These are phyloP conservation scores for Spea hammondii DNA, from an alignment of 2,797 vertebrate species.

Conservation along the genomic window DNA sequence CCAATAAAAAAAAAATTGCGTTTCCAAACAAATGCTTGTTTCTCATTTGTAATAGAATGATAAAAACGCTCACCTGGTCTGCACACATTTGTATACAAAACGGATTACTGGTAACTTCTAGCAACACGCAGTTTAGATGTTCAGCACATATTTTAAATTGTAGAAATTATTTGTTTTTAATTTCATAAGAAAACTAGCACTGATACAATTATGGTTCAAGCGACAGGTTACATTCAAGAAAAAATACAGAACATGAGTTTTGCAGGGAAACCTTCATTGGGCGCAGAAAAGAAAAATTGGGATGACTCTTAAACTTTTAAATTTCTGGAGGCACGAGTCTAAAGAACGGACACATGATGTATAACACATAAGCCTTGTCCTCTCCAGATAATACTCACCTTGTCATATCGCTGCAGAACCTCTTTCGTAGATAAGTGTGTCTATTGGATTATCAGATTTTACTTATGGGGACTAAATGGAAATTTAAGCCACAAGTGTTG, in stretches of 20 bases:
- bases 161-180: conserved; percentile 33
- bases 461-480: conserved; percentile 33
- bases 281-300: background rate
- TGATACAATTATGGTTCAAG: conserved; percentile 71
- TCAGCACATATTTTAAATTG: conserved; percentile 63
- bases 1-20: background rate
- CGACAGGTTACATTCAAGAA: conserved; percentile 66
- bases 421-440: conserved; percentile 45
- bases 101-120: conserved; percentile 64
- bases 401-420: conserved; percentile 14
- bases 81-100: conserved; percentile 61
- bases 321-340: no score
- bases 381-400: conserved; percentile 44
- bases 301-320: no score
- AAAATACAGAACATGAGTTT: conserved; percentile 54
- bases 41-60: conserved; percentile 42
- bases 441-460: conserved; percentile 58
- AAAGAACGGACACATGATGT: no score
- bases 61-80: conserved; percentile 15
- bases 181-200: conserved; percentile 57
- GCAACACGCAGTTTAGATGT: conserved; percentile 59
- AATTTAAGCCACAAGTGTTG: conserved; percentile 76
- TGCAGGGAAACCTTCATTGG: no score
- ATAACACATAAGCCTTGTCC: background rate
- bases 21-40: background rate